These are phyloP conservation scores for Oreochromis mossambicus DNA, from an alignment of 2,797 vertebrate genomes.

Conservation along the genomic window DNA sequence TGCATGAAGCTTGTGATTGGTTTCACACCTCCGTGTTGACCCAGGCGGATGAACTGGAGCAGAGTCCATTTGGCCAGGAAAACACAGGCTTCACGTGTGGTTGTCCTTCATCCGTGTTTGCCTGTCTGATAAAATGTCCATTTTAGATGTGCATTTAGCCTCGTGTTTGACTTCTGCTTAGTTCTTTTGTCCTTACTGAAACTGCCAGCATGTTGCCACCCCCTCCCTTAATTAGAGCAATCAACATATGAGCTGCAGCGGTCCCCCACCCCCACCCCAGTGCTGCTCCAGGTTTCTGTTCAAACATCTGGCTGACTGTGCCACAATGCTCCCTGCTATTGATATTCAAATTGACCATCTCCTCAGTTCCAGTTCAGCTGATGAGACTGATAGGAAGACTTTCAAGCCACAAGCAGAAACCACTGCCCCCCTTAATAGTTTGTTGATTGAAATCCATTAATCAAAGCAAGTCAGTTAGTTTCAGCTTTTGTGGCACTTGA, in stretches of 20 bases:
- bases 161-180: not conserved
- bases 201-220: conserved; percentile 8
- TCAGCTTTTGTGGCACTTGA: not conserved
- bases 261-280: not conserved
- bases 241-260: not conserved
- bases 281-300: conserved; percentile 51
- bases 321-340: conserved; percentile 34
- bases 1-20: conserved; percentile 11
- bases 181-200: conserved; percentile 38
- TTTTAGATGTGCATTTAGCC: not conserved
- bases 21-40: conserved; percentile 64
- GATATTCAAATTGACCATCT: conserved; percentile 61
- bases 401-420: not conserved
- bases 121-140: not conserved
- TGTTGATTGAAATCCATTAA: not conserved
- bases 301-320: conserved; percentile 43
- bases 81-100: conserved; percentile 2
- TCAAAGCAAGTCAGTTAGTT: not conserved
- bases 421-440: not conserved
- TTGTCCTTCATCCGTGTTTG: not conserved
- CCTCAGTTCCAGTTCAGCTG: conserved; percentile 24
- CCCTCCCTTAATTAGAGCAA: not conserved
- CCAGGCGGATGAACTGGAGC: conserved; percentile 18
- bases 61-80: conserved; percentile 37
- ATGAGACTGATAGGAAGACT: conserved; percentile 44